phyloP scores from a whole-genome alignment of 2,888 invertebrate species.

The Spodoptera picta region DNA sequence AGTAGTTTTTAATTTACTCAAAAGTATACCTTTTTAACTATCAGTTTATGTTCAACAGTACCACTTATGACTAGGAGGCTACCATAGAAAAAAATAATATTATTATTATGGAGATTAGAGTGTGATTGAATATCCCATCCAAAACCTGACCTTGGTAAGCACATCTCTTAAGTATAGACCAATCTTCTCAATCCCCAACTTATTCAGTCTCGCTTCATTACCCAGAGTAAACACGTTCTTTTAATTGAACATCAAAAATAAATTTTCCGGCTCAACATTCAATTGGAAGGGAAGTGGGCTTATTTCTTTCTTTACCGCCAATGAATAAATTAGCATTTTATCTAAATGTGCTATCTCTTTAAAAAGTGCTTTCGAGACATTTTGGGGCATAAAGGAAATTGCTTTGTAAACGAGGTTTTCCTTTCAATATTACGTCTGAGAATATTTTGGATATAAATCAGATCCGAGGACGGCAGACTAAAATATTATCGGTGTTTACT shows the following conservation, averaged over 20 bases:
- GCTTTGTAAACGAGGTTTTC: constrained; percentile 54
- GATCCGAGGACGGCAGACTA: constrained; percentile 22
- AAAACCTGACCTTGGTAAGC: constrained; percentile 1
- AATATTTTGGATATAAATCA: constrained; percentile 61
- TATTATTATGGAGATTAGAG: no score
- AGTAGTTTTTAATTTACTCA: no score
- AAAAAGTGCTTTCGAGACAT: constrained; percentile 78
- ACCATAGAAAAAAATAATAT: no score
- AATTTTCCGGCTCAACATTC: constrained; percentile 76
- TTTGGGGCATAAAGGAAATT: constrained; percentile 70
- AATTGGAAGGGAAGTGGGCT: constrained; percentile 79
- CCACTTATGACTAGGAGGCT: no score
- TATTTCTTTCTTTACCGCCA: constrained; percentile 78
- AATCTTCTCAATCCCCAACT: constrained; percentile 12
- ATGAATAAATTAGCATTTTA: constrained; percentile 87
- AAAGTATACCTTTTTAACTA: no score
- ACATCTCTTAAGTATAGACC: constrained; percentile 2
- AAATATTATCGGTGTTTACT: constrained; percentile 31
- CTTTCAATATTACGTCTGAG: constrained; percentile 56
- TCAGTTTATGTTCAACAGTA: no score
- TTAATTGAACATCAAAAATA: constrained; percentile 79
- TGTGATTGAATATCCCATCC: no score
- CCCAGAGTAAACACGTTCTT: constrained; percentile 63
- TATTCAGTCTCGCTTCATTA: constrained; percentile 26
- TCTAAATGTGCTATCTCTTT: constrained; percentile 83